Evolutionary conservation across 2,888 invertebrate genomes (phyloP).

Genomic region (Nomada fucata): DNA sequence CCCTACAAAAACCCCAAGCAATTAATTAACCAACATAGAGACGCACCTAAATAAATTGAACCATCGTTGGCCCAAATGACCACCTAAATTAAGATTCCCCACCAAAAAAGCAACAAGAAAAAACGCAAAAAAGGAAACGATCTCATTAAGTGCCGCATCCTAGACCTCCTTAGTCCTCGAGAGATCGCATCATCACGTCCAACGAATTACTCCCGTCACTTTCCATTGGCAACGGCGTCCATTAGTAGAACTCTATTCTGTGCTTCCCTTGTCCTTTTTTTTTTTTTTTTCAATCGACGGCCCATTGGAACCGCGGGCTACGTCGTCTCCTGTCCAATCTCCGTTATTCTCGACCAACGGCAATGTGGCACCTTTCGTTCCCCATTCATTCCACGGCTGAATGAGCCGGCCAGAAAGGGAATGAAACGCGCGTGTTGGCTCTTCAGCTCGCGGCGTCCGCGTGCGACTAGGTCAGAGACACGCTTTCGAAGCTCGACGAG

Average conservation of each 20-base stretch:
- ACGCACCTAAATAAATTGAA: no score
- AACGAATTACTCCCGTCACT: constrained; percentile 45
- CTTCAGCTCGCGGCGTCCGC: constrained; percentile 30
- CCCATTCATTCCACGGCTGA: constrained; percentile 53
- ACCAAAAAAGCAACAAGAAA: neutral
- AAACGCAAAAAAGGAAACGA: neutral
- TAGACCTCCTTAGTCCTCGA: neutral
- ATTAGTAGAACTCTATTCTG: constrained; percentile 48
- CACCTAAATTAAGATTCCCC: no score
- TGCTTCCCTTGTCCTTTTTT: constrained; percentile 22
- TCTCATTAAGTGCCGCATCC: no score
- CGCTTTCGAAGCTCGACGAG: constrained; percentile 42
- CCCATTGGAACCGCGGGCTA: constrained; percentile 43
- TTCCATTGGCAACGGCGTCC: constrained; percentile 26
- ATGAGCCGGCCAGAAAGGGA: constrained; percentile 29
- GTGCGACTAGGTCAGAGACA: constrained; percentile 57
- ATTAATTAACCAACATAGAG: no score
- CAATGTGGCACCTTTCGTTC: constrained; percentile 60
- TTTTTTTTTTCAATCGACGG: constrained; percentile 58
- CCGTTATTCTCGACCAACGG: constrained; percentile 59
- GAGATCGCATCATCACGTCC: constrained; percentile 6
- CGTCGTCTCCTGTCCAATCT: constrained; percentile 55
- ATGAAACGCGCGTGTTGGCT: constrained; percentile 26
- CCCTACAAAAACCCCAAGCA: no score
- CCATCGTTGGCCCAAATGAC: no score